Evolutionary conservation across 2,888 invertebrate genomes (phyloP).

Genomic region (Tenthredo livida): DNA sequence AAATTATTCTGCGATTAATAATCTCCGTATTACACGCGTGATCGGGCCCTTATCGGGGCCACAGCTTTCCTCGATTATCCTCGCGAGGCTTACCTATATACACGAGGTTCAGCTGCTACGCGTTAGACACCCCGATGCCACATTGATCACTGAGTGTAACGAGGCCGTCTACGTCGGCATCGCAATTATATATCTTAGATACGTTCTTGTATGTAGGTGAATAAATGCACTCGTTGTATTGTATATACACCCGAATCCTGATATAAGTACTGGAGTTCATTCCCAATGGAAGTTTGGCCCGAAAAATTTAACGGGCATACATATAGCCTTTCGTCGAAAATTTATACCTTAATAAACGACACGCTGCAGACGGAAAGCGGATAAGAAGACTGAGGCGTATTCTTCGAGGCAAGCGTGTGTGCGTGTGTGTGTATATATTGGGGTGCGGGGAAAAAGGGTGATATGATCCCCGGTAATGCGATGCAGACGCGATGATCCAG

Average conservation of each 20-base stretch:
- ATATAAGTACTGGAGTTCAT: not conserved
- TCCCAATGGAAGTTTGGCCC: not conserved
- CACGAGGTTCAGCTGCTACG: conserved; percentile 56
- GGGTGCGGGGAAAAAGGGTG: conserved; percentile 60
- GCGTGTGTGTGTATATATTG: conserved; percentile 62
- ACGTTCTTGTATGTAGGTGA: not conserved
- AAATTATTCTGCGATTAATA: conserved; percentile 77
- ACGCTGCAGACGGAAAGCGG: conserved; percentile 21
- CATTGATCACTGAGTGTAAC: conserved; percentile 61
- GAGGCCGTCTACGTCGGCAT: conserved; percentile 12
- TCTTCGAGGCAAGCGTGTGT: conserved; percentile 13
- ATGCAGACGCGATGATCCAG: conserved; percentile 76
- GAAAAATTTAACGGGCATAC: not conserved
- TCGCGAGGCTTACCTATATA: conserved; percentile 55
- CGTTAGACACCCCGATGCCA: conserved; percentile 64
- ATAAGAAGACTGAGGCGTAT: conserved; percentile 47
- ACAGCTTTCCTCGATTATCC: conserved; percentile 61
- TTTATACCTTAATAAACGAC: conserved; percentile 37
- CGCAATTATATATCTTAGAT: not conserved
- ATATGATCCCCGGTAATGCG: conserved; percentile 74
- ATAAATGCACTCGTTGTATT: not conserved
- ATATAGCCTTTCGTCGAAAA: not conserved
- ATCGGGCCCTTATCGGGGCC: conserved; percentile 69
- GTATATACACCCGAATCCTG: not conserved
- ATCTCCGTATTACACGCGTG: conserved; percentile 76